These are phyloP conservation scores for Leptothorax acervorum DNA, from an alignment of 2,888 invertebrate species.

Conservation along the genomic window DNA sequence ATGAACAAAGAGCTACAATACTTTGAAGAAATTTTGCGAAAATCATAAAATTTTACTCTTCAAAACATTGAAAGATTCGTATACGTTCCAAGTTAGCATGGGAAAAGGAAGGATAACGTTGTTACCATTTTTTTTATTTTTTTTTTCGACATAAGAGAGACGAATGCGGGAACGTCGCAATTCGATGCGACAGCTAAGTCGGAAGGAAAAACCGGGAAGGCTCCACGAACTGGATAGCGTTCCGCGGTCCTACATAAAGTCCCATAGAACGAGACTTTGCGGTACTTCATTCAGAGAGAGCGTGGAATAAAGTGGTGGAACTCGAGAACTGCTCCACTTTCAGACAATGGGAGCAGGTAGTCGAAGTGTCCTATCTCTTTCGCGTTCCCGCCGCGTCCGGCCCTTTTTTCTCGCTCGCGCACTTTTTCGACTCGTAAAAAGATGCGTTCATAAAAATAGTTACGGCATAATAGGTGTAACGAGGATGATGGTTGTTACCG, in stretches of 20 bases:
- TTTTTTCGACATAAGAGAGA: neutral
- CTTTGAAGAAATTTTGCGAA: neutral
- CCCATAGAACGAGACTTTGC: constrained; percentile 70
- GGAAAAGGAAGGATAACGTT: neutral
- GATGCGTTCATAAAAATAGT: constrained; percentile 78
- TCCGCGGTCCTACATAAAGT: constrained; percentile 44
- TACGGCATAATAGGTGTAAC: constrained; percentile 79
- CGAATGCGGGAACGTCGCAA: constrained; percentile 30
- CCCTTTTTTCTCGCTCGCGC: constrained; percentile 36
- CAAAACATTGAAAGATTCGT: neutral
- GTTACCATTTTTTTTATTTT: neutral
- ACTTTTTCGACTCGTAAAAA: constrained; percentile 57
- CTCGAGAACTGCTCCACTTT: constrained; percentile 80
- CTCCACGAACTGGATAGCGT: constrained; percentile 51
- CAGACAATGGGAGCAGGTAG: constrained; percentile 79
- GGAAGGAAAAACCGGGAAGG: constrained; percentile 43
- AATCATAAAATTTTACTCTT: neutral
- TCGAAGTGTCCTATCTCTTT: constrained; percentile 55
- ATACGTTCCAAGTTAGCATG: neutral
- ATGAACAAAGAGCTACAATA: neutral
- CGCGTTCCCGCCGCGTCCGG: constrained; percentile 29
- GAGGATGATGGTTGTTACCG: constrained; percentile 74
- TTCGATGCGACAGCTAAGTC: constrained; percentile 43
- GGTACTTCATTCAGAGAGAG: constrained; percentile 74
- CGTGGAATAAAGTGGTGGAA: constrained; percentile 78